Percentiles rank a stretch among this genome's conserved stretches.
Evolutionary conservation across 2,797 vertebrate genomes (phyloP).

Genomic region (Phrynocephalus vlangalii): DNA sequence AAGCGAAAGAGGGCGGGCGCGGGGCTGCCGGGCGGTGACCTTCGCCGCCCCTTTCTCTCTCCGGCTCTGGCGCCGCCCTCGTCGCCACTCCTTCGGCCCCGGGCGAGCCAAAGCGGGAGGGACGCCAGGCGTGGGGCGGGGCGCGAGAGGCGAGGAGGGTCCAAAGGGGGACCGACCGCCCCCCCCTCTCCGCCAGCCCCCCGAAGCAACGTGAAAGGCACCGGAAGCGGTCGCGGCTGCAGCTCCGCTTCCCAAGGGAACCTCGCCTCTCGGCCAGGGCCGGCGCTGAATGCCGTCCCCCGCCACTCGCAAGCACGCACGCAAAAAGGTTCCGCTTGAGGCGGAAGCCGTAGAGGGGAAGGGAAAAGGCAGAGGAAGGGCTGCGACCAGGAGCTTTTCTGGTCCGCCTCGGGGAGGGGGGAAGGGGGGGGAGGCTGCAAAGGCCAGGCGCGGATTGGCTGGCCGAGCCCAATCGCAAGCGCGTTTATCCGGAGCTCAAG

Average conservation of each 20-base stretch:
- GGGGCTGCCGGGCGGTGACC: not conserved
- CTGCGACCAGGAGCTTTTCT: not conserved
- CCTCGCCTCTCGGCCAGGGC: not conserved
- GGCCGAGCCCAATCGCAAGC: not conserved
- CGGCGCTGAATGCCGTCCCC: not conserved
- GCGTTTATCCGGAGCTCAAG: no score
- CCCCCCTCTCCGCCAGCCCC: no score
- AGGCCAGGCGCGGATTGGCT: not conserved
- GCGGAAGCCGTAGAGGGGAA: not conserved
- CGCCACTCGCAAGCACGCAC: no score
- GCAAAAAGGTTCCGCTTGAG: slow-evolving; percentile 58
- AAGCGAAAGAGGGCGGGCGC: not conserved
- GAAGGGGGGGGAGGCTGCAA: no score
- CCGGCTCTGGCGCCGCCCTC: not conserved
- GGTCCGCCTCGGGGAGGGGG: not conserved
- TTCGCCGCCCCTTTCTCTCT: not conserved
- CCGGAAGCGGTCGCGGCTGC: not conserved
- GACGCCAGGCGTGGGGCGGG: not conserved
- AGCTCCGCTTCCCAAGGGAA: not conserved
- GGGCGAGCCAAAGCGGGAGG: not conserved
- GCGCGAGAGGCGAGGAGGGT: no score
- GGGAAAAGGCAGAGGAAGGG: fast-evolving
- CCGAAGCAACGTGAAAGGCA: no score
- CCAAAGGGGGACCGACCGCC: not conserved
- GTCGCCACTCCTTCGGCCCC: not conserved